Conservation (phyloP, 2,113 vertebrate species). For the Morphnarchus princeps region DNA sequence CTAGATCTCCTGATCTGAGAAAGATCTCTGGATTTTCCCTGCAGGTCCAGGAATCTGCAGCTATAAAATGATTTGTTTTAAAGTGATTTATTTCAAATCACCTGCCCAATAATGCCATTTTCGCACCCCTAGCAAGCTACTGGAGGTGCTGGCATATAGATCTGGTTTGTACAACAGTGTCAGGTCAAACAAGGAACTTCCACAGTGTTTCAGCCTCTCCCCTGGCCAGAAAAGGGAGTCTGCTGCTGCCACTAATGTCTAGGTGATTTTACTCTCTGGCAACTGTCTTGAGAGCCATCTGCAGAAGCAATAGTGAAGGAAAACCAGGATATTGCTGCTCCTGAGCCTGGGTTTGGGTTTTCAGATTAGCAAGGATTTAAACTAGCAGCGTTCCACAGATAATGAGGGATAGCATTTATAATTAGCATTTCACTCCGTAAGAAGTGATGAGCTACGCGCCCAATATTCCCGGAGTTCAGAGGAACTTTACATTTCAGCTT, state of each 20-base stretch:
- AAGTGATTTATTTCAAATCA: background rate
- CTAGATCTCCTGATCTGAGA: background rate
- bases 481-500: background rate
- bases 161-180: background rate
- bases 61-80: background rate
- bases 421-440: background rate
- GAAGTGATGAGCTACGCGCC: background rate
- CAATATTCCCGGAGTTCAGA: background rate
- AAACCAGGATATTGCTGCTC: background rate
- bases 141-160: background rate
- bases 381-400: background rate
- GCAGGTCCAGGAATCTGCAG: background rate
- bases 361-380: background rate
- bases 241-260: background rate
- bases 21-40: background rate
- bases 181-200: background rate
- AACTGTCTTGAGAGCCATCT: background rate
- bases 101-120: background rate
- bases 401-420: background rate
- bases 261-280: background rate
- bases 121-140: background rate
- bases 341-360: background rate
- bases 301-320: background rate
- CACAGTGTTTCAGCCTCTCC: background rate
- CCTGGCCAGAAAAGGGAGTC: background rate